Percentiles rank a stretch among this genome's conserved stretches.
Conservation (phyloP, 2,113 vertebrate genomes). For the western clawed frog (Xenopus tropicalis) region UCB_Xtro_10.0 CM004447.2:22638001-22638500, state of each 20-base stretch:
- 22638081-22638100: neutral
- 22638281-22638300: slow-evolving; percentile 23
- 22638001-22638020: neutral
- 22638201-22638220: slow-evolving; percentile 38
- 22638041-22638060: too few relatives aligned
- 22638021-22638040: neutral
- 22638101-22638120: neutral
- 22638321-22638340: slow-evolving; percentile 47
- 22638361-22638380: slow-evolving; percentile 45
- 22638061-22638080: slow-evolving; percentile 3
- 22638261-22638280: slow-evolving; percentile 33
- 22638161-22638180: slow-evolving; percentile 36
- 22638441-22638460: neutral
- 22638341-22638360: slow-evolving; percentile 24
- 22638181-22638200: slow-evolving; percentile 32
- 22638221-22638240: slow-evolving; percentile 42
- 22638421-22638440: slow-evolving; percentile 31
- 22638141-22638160: slow-evolving; percentile 21
- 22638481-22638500: neutral
- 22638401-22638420: slow-evolving; percentile 44
- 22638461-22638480: neutral
- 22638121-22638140: neutral
- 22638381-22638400: slow-evolving; percentile 44
- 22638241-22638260: slow-evolving; percentile 44
- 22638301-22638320: slow-evolving; percentile 49